Evolutionary conservation across 1,140 invertebrate species (phyloP).

Genomic region (Protaetia brevitarsis): DNA sequence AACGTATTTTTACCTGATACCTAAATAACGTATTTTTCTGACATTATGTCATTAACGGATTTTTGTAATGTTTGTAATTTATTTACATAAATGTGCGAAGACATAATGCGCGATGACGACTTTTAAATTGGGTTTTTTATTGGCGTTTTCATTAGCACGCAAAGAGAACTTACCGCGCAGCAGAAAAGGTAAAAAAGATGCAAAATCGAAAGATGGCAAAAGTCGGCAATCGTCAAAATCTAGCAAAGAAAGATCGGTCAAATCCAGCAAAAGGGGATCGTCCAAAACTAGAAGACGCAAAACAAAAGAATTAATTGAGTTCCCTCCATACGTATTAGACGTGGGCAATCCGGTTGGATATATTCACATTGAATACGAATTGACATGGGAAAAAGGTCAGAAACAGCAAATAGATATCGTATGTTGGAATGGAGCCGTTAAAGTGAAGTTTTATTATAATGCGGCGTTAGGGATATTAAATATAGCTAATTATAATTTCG

Average conservation of each 20-base stretch:
- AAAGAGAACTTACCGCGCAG: too few relatives aligned
- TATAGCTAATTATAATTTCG: background rate
- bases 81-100: too few relatives aligned
- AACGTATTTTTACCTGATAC: background rate
- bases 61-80: background rate
- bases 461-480: background rate
- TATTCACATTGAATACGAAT: slow-evolving; percentile 30
- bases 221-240: too few relatives aligned
- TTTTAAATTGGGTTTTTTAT: slow-evolving; percentile 11
- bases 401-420: slow-evolving; percentile 30
- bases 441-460: slow-evolving; percentile 20
- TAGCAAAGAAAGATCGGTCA: too few relatives aligned
- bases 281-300: background rate
- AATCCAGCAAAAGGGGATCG: background rate
- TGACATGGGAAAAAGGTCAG: too few relatives aligned
- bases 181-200: background rate
- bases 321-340: slow-evolving; percentile 15
- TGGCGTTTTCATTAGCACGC: background rate
- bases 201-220: background rate
- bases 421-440: slow-evolving; percentile 31
- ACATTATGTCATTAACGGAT: background rate
- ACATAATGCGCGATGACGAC: too few relatives aligned
- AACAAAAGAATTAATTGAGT: background rate
- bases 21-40: background rate
- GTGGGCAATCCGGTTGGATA: slow-evolving; percentile 21